Base-by-base conservation (phyloP, 2,888 invertebrate genomes). In the Acanthococcus lagerstroemiae region DNA sequence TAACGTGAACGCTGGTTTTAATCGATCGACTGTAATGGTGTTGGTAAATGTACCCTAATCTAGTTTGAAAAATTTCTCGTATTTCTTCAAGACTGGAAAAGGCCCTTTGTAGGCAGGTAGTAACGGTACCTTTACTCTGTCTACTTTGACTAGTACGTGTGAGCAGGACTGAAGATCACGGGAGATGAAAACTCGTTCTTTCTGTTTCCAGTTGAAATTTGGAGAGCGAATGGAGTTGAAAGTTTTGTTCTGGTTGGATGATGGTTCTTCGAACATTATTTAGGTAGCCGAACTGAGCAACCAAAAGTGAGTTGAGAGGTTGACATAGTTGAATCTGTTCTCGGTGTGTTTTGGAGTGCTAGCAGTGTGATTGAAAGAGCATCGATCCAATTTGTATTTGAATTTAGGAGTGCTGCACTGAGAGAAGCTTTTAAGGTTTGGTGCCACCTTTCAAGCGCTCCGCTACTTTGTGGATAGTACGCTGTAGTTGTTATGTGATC, bases 401-500 rank as follows among this genome's bases (percentile, higher is more conserved):
- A 46, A 1, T 60, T 26, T 9, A 67, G 52, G 17, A 27, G 68
- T 37, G 37, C 37, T 9, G 37, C 15, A 9, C 15, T 37, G 45
- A 69, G 54, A 0, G 66, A 60, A 12, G 66, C 56, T 44, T 69
- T 69, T 5, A 69, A 30, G 0, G 67, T 55, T 5, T 68, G 27
- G 27, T 69, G 68, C 2, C 44, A 67, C 0, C 67, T 48, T 22
- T 69, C 68, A 1, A 69, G 24, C 25, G 52, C 25, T 3, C 67
- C 68, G 24, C 69, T 69, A 0, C 66, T 27, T 27, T 60, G 61
- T 1, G 67, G 69, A 27, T 70, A 66, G 15, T 66, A 69, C 2
- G 65, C 54, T 3, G 50, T 66, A 12, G 55, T 65, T 9, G n/a
- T 24, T 6, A 55, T 12, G 25, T 55, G 65, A 12, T 45, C 25